Evolutionary conservation across 2,888 invertebrate species (phyloP).

Genomic region (Branchellion lobata): DNA sequence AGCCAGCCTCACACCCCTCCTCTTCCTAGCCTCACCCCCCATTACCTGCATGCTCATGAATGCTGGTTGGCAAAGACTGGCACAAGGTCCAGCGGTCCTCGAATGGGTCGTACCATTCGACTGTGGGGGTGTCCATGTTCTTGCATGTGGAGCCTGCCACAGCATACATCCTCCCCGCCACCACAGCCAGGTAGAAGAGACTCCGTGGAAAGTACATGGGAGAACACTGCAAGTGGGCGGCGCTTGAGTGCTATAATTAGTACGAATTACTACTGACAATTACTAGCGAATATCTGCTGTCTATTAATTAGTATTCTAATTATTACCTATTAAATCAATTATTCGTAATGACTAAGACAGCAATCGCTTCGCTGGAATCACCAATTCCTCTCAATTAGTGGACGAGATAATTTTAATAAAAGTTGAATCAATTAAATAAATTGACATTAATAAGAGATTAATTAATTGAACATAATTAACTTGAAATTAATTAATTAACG

Average conservation of each 20-base stretch:
- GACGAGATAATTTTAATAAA: too few species aligned
- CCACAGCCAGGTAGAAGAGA: conserved; percentile 56
- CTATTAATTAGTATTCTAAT: too few species aligned
- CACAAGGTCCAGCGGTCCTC: conserved; percentile 55
- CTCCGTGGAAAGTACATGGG: conserved; percentile 56
- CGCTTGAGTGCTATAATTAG: not conserved
- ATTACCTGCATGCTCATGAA: conserved; percentile 58
- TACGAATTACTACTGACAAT: not conserved
- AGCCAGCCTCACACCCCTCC: not conserved
- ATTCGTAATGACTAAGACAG: too few species aligned
- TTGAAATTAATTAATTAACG: too few species aligned
- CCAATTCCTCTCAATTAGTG: too few species aligned
- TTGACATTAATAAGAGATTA: too few species aligned
- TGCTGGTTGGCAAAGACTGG: conserved; percentile 52
- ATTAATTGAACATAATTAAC: too few species aligned
- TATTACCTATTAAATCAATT: too few species aligned
- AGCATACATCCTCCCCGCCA: conserved; percentile 56
- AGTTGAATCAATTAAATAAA: too few species aligned
- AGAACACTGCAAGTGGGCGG: conserved; percentile 43
- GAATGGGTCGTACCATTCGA: conserved; percentile 55
- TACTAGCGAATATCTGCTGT: not conserved
- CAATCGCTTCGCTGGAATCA: too few species aligned
- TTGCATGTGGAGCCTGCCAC: conserved; percentile 56
- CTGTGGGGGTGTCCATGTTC: conserved; percentile 53
- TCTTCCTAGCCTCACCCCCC: not conserved